Evolutionary conservation across 1,140 invertebrate species (phyloP), one percentile per base, ranked within the genome.

Genomic region (Lasioglossum baleicum): DNA sequence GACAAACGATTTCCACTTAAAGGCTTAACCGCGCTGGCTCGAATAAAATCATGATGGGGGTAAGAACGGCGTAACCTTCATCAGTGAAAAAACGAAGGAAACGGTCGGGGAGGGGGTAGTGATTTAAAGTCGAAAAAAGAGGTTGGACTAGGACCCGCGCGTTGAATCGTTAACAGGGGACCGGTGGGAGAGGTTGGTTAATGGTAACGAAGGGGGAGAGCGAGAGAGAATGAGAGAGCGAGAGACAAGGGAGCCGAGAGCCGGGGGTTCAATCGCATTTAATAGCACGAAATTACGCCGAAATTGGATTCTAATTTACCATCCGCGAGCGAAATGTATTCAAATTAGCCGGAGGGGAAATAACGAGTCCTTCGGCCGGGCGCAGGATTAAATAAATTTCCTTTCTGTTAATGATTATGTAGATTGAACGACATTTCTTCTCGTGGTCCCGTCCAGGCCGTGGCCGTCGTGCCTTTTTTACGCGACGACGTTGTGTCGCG

Each of bases 251-350:
- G 42, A 56, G 44, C 13, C 20, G 63, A 53, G 35, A 48, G 44
- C 60, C 53, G 31, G 58, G 64, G 81, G 79, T 86, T 88, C 90
- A 90, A 91, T 92, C 90, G 90, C 86, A 88, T 88, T 92, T 93
- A 92, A 93, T 93, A 89, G 91, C 88, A 91, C 90, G 88, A 90
- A 92, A 93, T 93, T 92, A 93, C 89, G 87, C 83, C 87, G 90
- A 92, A 92, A 93, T 93, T 93, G 91, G 92, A 93, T 93, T 93
- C 91, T 93, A 92, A 93, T 93, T 92, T 91, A 91, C 82, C 90
- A 86, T 82, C 87, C 83, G 85, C 87, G 83, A 86, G 90, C 87
- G 75, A 88, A 92, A 91, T 90, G 86, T 92, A 92, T 92, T 92
- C 85, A 92, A 92, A 92, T 93, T 91, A 92, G 90, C 83, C 88